Base-by-base conservation (phyloP, 2,113 vertebrate species). In the Melanocharis versteri region DNA sequence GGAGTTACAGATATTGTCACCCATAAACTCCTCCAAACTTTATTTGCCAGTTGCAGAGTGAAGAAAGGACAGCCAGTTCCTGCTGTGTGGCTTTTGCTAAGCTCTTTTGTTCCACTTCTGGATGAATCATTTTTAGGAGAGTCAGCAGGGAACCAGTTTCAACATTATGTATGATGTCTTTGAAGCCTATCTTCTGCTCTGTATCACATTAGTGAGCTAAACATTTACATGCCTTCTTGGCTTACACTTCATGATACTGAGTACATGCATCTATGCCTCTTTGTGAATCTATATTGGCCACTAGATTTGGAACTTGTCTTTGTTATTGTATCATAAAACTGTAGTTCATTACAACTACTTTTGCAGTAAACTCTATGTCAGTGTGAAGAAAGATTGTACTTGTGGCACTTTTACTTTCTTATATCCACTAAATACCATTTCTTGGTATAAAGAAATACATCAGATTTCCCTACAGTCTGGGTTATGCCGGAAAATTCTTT, bases 171-270 rank as follows among this genome's bases (percentile, higher is more conserved):
- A 39, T 57, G 16, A 53, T 70, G 54, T 15, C 45, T 89, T 90
- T 76, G 90, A 93, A 90, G 71, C 47, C 79, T 76, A 12, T 66
- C 69, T 90, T 90, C 89, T 94, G 68, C 71, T 81, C 50, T 65
- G n/a, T 72, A 39, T 86, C 80, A 65, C n/a, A 81, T 78, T 66
- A 87, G 47, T 77, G 71, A 94, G 47, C 31, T 30, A 85, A 76
- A 76, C 8, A 4, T 79, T 51, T 65, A 69, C 42, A 65, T 50
- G n/a, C 18, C 56, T 51, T 47, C 76, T 83, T 77, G 83, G 48
- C 42, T 90, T 54, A 35, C 35, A n/a, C 37, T 75, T 90, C 39
- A 21, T 69, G 47, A 71, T 35, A 54, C 23, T 54, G n/a, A 66
- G 33, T 47, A 15, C 26, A 71, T n/a, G 50, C 3, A 22, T 90